These are phyloP conservation scores for Trissonchulus latispiculum DNA, from an alignment of 2,888 invertebrate genomes.

Conservation along the genomic window DNA sequence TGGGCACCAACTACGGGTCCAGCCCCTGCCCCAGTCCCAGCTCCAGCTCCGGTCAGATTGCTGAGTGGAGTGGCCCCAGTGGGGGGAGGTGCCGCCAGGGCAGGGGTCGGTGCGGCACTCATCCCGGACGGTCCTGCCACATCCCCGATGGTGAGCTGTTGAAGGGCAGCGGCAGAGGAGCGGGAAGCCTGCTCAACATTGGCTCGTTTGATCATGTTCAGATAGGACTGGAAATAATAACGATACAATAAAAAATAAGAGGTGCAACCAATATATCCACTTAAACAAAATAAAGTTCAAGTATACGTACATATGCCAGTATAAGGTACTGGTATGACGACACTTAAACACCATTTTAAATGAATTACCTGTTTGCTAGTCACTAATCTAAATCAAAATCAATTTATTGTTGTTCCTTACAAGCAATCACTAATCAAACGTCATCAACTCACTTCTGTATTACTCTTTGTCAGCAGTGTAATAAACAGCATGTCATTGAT, in stretches of 20 bases:
- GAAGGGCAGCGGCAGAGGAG: constrained; percentile 50
- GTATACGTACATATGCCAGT: no score
- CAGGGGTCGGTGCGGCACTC: neutral
- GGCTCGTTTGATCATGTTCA: neutral
- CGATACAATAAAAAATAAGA: no score
- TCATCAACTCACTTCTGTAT: neutral
- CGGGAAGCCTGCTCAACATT: neutral
- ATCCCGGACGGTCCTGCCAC: neutral
- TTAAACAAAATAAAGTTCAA: no score
- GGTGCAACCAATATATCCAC: no score
- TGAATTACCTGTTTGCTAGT: no score
- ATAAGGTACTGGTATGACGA: no score
- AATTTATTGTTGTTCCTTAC: no score
- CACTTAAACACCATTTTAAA: no score
- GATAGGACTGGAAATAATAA: neutral
- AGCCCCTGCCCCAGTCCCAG: no score
- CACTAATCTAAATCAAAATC: no score
- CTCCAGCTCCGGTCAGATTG: constrained; percentile 62
- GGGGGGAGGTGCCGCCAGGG: constrained; percentile 24
- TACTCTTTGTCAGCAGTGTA: constrained; percentile 52
- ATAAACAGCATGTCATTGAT: constrained; percentile 47
- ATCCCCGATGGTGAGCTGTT: neutral
- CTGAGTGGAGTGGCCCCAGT: constrained; percentile 26
- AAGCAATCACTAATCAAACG: no score
- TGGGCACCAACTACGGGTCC: no score